phyloP scores from a whole-genome alignment of 2,888 invertebrate genomes.

The Chymomyza fuscimana region DNA sequence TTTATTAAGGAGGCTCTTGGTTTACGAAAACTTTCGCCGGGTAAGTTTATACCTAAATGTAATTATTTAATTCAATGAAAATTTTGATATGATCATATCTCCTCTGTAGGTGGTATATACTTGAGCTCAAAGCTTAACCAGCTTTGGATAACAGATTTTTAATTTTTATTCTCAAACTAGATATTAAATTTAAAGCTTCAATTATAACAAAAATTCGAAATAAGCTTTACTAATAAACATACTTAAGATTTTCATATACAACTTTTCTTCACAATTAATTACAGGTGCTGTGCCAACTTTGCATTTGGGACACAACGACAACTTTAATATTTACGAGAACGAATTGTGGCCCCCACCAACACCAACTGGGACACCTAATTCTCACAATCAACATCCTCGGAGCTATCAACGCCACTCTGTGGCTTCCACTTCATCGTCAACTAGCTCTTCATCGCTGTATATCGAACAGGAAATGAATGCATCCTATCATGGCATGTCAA shows the following conservation, averaged over 20 bases:
- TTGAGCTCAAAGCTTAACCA: too few species aligned
- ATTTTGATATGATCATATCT: background rate
- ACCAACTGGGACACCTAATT: constrained; percentile 39
- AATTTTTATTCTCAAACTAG: too few species aligned
- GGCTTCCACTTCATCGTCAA: constrained; percentile 65
- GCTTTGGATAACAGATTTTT: too few species aligned
- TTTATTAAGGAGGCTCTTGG: constrained; percentile 76
- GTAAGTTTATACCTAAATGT: constrained; percentile 35
- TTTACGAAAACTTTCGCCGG: constrained; percentile 71
- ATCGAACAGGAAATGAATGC: constrained; percentile 52
- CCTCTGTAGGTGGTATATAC: too few species aligned
- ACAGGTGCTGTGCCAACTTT: constrained; percentile 74
- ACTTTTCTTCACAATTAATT: constrained; percentile 3
- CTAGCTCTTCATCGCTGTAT: constrained; percentile 62
- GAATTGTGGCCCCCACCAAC: constrained; percentile 73
- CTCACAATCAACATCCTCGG: constrained; percentile 50
- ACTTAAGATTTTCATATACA: background rate
- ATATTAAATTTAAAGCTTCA: too few species aligned
- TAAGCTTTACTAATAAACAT: too few species aligned
- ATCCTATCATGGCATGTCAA: constrained; percentile 43
- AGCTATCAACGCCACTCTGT: constrained; percentile 62
- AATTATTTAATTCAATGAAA: too few species aligned
- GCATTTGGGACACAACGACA: constrained; percentile 74
- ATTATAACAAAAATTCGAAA: too few species aligned
- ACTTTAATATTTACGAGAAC: constrained; percentile 75